Evolutionary conservation across 1,140 invertebrate genomes (phyloP).

Genomic region (Dermatophagoides farinae): DNA sequence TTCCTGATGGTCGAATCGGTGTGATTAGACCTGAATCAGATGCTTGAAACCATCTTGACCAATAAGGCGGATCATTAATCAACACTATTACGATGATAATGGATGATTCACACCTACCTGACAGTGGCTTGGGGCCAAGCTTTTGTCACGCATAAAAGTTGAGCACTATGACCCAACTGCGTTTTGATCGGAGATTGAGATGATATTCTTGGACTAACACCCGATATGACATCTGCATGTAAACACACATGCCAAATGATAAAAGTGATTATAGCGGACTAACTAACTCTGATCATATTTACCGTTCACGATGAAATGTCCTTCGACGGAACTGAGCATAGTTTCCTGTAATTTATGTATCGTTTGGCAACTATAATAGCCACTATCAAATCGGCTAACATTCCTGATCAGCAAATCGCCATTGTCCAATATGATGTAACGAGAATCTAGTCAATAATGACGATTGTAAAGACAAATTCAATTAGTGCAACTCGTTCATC

Average conservation of each 20-base stretch:
- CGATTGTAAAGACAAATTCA: neutral
- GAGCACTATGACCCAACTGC: conserved; percentile 49
- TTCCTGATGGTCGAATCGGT: neutral
- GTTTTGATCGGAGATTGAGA: neutral
- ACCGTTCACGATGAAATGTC: conserved; percentile 26
- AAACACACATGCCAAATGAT: neutral
- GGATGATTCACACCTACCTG: conserved; percentile 20
- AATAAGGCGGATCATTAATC: neutral
- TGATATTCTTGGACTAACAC: conserved; percentile 3
- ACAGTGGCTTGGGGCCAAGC: conserved; percentile 51
- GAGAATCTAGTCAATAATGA: conserved; percentile 2
- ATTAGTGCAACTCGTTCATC: no score
- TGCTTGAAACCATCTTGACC: conserved; percentile 19
- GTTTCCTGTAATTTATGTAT: conserved; percentile 25
- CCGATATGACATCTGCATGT: neutral
- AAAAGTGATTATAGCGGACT: neutral
- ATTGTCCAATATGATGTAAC: conserved; percentile 5
- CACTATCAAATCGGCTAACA: conserved; percentile 17
- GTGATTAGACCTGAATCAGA: conserved; percentile 13
- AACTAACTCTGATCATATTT: conserved; percentile 2
- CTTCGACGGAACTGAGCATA: conserved; percentile 23
- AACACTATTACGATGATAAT: neutral
- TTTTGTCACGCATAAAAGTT: conserved; percentile 58
- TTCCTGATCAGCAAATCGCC: conserved; percentile 20
- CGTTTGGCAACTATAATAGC: conserved; percentile 26